Conservation (phyloP, 2,888 invertebrate species). For the Kryphioiulus occultus region DNA sequence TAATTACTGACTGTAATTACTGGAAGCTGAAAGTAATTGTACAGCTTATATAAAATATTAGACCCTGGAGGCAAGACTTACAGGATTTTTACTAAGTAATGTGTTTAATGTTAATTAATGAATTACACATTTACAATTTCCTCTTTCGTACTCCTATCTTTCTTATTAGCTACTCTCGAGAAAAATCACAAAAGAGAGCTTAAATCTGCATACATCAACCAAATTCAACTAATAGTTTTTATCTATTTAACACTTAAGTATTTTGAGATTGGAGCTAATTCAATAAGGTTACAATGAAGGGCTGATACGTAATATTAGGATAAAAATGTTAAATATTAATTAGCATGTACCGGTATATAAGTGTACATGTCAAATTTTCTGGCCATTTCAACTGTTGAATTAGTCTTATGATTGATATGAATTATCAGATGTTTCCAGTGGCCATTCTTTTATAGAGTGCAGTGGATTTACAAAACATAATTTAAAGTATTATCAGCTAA, state of each 20-base stretch:
- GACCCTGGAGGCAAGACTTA: constrained; percentile 1
- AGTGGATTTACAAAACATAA: neutral
- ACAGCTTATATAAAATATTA: constrained; percentile 4
- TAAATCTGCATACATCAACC: neutral
- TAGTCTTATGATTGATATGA: neutral
- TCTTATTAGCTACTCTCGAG: neutral
- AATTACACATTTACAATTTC: neutral
- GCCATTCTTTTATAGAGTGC: neutral
- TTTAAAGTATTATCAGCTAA: too few relatives aligned
- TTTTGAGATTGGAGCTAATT: neutral
- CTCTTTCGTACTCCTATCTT: neutral
- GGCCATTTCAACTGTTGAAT: neutral
- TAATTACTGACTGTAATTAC: constrained; percentile 7
- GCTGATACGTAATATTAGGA: too few relatives aligned
- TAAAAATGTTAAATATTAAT: neutral
- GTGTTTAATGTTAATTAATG: neutral
- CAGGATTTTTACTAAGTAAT: neutral
- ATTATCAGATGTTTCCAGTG: neutral
- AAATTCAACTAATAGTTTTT: neutral
- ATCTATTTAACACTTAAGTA: neutral
- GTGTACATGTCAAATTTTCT: neutral
- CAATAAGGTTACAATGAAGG: too few relatives aligned
- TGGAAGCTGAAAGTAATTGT: constrained; percentile 20
- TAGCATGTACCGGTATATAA: too few relatives aligned
- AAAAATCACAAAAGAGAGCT: constrained; percentile 24